Percentiles rank a stretch among this genome's conserved stretches.
These are phyloP conservation scores for Zaprionus lachaisei DNA, from an alignment of 1,140 invertebrate genomes.

Conservation along the genomic window DNA sequence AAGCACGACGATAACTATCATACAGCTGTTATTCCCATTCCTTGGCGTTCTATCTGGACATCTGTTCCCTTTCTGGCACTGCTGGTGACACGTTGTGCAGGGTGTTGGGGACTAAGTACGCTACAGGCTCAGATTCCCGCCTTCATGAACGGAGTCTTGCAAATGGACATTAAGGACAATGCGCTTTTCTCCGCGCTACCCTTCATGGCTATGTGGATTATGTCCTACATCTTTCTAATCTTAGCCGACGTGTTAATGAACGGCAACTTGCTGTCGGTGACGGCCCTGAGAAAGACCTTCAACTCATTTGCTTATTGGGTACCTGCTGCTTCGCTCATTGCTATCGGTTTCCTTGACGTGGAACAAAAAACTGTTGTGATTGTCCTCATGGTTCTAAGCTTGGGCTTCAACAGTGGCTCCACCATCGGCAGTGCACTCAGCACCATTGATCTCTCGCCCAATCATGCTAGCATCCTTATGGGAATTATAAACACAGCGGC, in stretches of 20 bases:
- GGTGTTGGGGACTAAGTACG: conserved; percentile 97
- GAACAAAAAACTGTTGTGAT: conserved; percentile 56
- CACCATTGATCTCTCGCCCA: conserved; percentile 91
- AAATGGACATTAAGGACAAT: conserved; percentile 91
- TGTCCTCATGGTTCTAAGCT: conserved; percentile 88
- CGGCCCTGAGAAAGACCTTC: no score
- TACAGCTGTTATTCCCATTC: conserved; percentile 81
- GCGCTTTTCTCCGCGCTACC: conserved; percentile 91
- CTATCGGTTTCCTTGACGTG: no score
- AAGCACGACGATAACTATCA: conserved; percentile 66
- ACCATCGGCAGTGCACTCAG: conserved; percentile 89
- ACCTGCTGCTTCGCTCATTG: no score
- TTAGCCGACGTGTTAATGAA: no score
- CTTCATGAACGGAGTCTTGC: conserved; percentile 91
- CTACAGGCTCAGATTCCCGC: conserved; percentile 95
- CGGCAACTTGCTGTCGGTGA: no score
- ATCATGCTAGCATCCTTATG: conserved; percentile 89
- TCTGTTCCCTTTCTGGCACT: conserved; percentile 93
- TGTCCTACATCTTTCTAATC: conserved; percentile 85
- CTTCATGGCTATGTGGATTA: conserved; percentile 90
- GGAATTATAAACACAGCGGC: conserved; percentile 91
- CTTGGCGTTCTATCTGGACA: conserved; percentile 91
- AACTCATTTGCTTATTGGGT: no score
- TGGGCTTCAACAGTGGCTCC: conserved; percentile 91
- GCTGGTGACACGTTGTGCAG: conserved; percentile 92